Evolutionary conservation across 2,888 invertebrate species (phyloP).

Genomic region (Mythimna vitellina): DNA sequence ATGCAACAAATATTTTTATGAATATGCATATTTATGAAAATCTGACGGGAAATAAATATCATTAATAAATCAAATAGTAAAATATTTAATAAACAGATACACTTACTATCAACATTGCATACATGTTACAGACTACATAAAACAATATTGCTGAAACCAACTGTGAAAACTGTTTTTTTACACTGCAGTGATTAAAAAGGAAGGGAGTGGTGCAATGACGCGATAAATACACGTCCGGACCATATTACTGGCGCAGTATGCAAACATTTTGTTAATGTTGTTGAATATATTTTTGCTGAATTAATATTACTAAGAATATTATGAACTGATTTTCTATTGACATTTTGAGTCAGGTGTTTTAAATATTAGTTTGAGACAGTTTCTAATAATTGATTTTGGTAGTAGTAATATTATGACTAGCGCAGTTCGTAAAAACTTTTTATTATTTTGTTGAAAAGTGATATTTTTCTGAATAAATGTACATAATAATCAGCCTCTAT

Average conservation of each 20-base stretch:
- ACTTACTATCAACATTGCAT: slow-evolving; percentile 30
- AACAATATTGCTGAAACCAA: slow-evolving; percentile 73
- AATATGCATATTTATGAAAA: slow-evolving; percentile 21
- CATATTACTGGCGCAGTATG: slow-evolving; percentile 48
- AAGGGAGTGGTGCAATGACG: slow-evolving; percentile 64
- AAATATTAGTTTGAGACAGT: too few species aligned
- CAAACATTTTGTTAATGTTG: slow-evolving; percentile 28
- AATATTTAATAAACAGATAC: slow-evolving; percentile 22
- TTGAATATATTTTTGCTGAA: background rate
- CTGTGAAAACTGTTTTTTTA: slow-evolving; percentile 71
- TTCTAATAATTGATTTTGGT: too few species aligned
- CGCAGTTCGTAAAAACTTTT: too few species aligned
- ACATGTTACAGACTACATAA: slow-evolving; percentile 57
- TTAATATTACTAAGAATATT: slow-evolving; percentile 8
- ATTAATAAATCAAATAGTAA: slow-evolving; percentile 28
- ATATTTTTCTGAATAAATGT: too few species aligned
- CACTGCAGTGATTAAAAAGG: slow-evolving; percentile 66
- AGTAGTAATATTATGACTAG: too few species aligned
- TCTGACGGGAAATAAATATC: slow-evolving; percentile 17
- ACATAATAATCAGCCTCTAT: too few species aligned
- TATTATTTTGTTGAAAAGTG: too few species aligned
- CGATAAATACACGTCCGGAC: slow-evolving; percentile 66
- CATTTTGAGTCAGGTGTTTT: background rate
- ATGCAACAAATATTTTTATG: background rate
- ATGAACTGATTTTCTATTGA: background rate